Evolutionary conservation across 2,797 vertebrate species (phyloP).

Genomic region (Zonotrichia albicollis): DNA sequence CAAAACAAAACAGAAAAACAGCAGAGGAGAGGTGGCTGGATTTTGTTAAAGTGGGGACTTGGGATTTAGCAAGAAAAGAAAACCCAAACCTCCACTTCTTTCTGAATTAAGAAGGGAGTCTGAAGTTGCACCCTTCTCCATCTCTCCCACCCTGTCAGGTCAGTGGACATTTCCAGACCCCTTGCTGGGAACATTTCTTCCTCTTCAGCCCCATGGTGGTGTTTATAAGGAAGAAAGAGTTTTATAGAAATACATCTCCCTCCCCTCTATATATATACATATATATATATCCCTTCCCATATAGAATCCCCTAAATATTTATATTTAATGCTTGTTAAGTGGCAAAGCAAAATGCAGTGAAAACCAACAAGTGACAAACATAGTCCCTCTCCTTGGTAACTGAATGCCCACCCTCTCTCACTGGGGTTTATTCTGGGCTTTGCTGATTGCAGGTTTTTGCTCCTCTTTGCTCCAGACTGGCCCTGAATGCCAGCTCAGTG

Average conservation of each 20-base stretch:
- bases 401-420: not conserved
- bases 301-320: not conserved
- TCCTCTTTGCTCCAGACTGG: not conserved
- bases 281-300: not conserved
- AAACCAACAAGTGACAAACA: too few relatives aligned
- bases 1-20: not conserved
- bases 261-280: too few relatives aligned
- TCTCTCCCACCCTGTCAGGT: not conserved
- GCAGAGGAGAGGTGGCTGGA: not conserved
- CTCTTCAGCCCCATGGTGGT: not conserved
- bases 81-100: not conserved
- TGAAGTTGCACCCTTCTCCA: not conserved
- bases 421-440: not conserved
- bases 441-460: not conserved
- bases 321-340: not conserved
- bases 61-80: not conserved
- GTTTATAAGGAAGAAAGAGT: not conserved
- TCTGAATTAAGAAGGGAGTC: not conserved
- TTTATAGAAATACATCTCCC: not conserved
- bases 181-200: not conserved
- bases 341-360: not conserved
- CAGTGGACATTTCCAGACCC: not conserved
- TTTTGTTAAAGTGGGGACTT: slow-evolving; percentile 1
- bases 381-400: not conserved
- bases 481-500: not conserved